A percentile compares a stretch with the other conserved stretches of the same genome.
Conservation (phyloP, 2,888 invertebrate species). For the Torymus auratus region DNA sequence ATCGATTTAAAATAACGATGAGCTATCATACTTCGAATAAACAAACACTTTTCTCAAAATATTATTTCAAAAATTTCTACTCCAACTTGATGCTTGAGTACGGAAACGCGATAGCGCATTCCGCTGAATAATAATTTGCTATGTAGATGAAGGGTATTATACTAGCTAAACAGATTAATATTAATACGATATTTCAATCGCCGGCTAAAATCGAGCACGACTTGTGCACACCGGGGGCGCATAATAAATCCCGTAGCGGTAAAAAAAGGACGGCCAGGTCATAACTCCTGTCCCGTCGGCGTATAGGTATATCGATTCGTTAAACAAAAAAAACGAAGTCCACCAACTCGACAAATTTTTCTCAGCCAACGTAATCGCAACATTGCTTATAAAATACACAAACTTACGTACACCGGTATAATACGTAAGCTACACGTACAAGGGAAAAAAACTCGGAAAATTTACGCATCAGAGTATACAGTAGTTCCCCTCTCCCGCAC, state of each 20-base stretch:
- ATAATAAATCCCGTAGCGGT: not conserved
- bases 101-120: not conserved
- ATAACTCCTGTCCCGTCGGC: no score
- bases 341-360: no score
- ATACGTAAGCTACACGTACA: no score
- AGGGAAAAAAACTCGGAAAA: not conserved
- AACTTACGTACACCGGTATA: no score
- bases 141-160: conserved; percentile 37
- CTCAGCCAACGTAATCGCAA: no score
- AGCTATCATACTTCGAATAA: not conserved
- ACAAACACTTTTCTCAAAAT: no score
- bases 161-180: conserved; percentile 43
- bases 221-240: not conserved
- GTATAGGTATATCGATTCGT: no score
- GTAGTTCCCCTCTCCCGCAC: conserved; percentile 52
- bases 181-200: conserved; percentile 32
- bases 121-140: conserved; percentile 30
- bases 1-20: no score
- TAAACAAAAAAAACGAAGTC: no score
- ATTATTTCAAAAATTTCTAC: no score
- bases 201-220: not conserved
- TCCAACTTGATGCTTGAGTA: no score
- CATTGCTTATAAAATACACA: no score
- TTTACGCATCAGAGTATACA: not conserved
- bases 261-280: not conserved